Base-by-base conservation (phyloP, 2,797 vertebrate genomes). In the Microctenopoma stevenorrisi region DNA sequence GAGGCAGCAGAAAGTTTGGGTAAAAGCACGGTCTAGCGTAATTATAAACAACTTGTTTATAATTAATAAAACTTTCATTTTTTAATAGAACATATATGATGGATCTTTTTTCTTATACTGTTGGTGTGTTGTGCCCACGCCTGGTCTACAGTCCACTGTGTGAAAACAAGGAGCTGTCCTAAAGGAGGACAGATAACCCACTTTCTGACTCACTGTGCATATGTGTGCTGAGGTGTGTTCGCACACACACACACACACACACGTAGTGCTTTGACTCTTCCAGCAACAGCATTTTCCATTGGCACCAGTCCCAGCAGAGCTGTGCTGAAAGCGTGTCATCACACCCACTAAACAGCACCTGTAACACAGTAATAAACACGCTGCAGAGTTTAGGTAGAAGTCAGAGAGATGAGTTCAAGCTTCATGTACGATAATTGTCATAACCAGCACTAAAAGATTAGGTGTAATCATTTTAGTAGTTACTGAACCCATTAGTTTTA, bases 101-200 rank as follows among this genome's bases (percentile, higher is more conserved):
- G 1, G 14, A 15, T 14, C 3, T 42, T 5, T 38, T 28, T 6
- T 10, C 9, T 13, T 28, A 7, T 62, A 1, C 26, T 56, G 18
- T 15, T 57, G 25, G 38, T 40, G 6, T 18, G 22, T 46, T 59
- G 40, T 68, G 42, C 30, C 49, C n/a, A 25, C 38, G 22, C 5
- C 35, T 13, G 15, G 28, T 60, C 37, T 64, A 47, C 37, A 40
- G 67, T 46, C 38, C 40, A 25, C 35, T 3, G 5, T 68, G 33
- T 64, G 37, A 54, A 66, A 64, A 68, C 47, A 65, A 15, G 53
- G 18, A 14, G 35, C 50, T 28, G 56, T 50, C 68, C 48, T 67
- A 61, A 63, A 76, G 56, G 56, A 85, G 65, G 60, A 67, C 13
- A 4, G 43, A 63, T 86, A 79, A 87, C 74, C 79, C 72, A 86